A percentile compares a stretch with the other conserved stretches of the same genome.
These are phyloP conservation scores for Sisyra terminalis DNA, from an alignment of 2,888 invertebrate species.

Conservation along the genomic window DNA sequence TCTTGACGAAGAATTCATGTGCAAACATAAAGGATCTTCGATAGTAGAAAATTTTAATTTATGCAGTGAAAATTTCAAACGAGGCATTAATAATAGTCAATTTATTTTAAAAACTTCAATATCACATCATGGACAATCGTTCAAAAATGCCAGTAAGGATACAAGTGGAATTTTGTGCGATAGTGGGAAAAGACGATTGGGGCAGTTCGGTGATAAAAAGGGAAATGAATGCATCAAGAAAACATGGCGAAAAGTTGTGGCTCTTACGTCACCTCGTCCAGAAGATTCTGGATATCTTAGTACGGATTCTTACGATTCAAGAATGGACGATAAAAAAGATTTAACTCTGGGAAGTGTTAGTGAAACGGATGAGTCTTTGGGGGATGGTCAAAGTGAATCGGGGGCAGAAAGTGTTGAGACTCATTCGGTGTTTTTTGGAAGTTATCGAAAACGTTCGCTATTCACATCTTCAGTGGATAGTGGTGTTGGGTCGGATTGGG, in stretches of 20 bases:
- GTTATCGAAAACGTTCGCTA: slow-evolving; percentile 29
- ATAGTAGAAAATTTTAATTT: slow-evolving; percentile 4
- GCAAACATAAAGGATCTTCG: slow-evolving; percentile 4
- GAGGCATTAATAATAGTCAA: slow-evolving; percentile 18
- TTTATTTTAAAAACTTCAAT: slow-evolving; percentile 18
- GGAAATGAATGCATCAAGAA: slow-evolving; percentile 18
- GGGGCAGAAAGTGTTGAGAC: slow-evolving; percentile 78
- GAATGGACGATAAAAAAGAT: slow-evolving; percentile 17
- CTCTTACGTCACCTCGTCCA: slow-evolving; percentile 16
- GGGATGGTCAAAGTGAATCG: slow-evolving; percentile 70
- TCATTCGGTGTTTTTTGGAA: slow-evolving; percentile 72
- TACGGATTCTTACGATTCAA: slow-evolving; percentile 55
- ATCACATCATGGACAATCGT: too few relatives aligned
- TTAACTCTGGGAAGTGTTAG: slow-evolving; percentile 31
- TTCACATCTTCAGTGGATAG: slow-evolving; percentile 24
- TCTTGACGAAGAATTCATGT: not conserved
- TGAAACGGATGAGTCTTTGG: slow-evolving; percentile 64
- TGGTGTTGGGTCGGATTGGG: slow-evolving; percentile 20
- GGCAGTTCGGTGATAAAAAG: slow-evolving; percentile 14
- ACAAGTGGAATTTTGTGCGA: too few relatives aligned
- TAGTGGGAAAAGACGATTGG: slow-evolving; percentile 2
- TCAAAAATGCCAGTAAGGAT: too few relatives aligned
- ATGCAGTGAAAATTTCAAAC: slow-evolving; percentile 13
- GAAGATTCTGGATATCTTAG: slow-evolving; percentile 76
- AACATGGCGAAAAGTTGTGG: slow-evolving; percentile 19